These are phyloP conservation scores for Drosophila yakuba DNA, from an alignment of 1,140 invertebrate genomes.

Conservation along the genomic window DNA sequence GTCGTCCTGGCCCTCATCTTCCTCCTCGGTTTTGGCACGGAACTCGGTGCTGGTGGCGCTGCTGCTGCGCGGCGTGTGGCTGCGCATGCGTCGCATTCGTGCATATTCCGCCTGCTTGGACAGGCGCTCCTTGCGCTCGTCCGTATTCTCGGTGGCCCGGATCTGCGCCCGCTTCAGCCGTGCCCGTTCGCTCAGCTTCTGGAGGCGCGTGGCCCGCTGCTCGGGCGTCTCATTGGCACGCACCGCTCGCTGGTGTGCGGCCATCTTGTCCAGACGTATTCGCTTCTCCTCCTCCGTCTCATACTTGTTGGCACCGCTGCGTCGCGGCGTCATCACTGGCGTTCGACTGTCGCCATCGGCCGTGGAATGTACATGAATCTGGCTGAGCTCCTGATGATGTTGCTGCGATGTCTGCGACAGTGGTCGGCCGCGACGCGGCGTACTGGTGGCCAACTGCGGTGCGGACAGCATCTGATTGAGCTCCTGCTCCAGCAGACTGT, in stretches of 20 bases:
- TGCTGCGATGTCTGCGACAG: constrained; percentile 34
- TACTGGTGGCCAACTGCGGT: constrained; percentile 46
- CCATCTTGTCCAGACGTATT: constrained; percentile 82
- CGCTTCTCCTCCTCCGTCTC: constrained; percentile 83
- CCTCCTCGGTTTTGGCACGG: constrained; percentile 66
- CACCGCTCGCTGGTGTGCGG: constrained; percentile 76
- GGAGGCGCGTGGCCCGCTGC: constrained; percentile 85
- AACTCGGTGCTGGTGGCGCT: constrained; percentile 71
- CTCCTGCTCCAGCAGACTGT: constrained; percentile 76
- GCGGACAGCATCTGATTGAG: constrained; percentile 79
- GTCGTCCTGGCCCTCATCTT: constrained; percentile 35
- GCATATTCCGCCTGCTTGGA: constrained; percentile 84
- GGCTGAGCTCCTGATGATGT: constrained; percentile 50
- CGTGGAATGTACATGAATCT: constrained; percentile 77
- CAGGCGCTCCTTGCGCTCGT: constrained; percentile 75
- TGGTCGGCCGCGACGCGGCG: constrained; percentile 48
- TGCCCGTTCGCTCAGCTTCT: constrained; percentile 79
- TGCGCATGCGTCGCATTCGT: constrained; percentile 74
- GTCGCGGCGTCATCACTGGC: constrained; percentile 46
- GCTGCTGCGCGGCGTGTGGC: constrained; percentile 70
- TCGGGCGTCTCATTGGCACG: constrained; percentile 86
- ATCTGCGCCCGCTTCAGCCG: constrained; percentile 79
- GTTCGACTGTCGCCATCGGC: constrained; percentile 54
- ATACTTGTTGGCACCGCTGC: constrained; percentile 69
- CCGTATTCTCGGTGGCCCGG: constrained; percentile 74